Base-by-base conservation (phyloP, 2,888 invertebrate genomes). In the Mythimna albipuncta region DNA sequence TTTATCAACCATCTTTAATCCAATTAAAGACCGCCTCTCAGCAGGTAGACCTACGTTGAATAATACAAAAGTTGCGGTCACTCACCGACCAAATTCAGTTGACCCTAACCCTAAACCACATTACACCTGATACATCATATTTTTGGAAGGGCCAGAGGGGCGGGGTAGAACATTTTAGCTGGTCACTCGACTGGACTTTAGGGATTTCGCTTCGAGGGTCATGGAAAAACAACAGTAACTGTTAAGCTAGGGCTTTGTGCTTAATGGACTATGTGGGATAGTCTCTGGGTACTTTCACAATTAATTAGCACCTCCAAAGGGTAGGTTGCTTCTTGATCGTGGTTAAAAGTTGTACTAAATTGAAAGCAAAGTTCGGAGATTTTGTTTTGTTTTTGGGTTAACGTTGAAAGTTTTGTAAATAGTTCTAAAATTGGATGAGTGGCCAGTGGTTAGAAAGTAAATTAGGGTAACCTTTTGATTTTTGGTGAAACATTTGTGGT, bases 1-100 rank as follows among this genome's bases (percentile, higher is more conserved):
- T 84, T 90, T 93, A 94, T 95, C 94, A 93, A 93, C 92, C 90
- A 94, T 93, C 94, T 94, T 93, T 94, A 94, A 95, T 95, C 94
- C 93, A 94, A 95, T 95, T 94, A 94, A 92, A 90, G 87, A 87
- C 90, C 87, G 90, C 89, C 94, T 93, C 93, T 93, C 92, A 91
- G 90, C 91, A 93, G 92, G 91, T 92, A 91, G 86, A 90, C 86
- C 90, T 86, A 89, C 83, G 85, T 90, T 94, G 94, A 94, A 96
- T 95, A 94, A 95, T 93, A 94, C 94, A 95, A 94, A 92, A 93
- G 93, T 90, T 90, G 86, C 82, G 85, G 83, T 87, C 85, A 83
- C 78, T 79, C 72, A 76, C 66, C 83, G 73, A 77, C 94, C 93
- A 93, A 32, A 79, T 64, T 69, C 54, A 35, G 10, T 21, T 77